Conservation (phyloP, 2,888 invertebrate species). For the Rhagonycha fulva region DNA sequence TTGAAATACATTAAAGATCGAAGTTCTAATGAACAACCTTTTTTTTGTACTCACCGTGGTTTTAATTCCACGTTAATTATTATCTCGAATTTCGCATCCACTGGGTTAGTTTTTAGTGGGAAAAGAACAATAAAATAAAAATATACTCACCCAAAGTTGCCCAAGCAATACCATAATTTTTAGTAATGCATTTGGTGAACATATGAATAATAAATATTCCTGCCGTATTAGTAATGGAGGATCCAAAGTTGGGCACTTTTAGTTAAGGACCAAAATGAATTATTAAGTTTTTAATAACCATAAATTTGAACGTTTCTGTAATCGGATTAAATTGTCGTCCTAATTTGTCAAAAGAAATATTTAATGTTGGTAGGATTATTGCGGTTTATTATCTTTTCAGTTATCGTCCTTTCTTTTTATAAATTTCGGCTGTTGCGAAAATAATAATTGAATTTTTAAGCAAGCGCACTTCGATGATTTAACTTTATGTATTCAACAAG, state of each 20-base stretch:
- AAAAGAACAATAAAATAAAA: not conserved
- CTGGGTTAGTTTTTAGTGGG: not conserved
- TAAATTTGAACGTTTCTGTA: slow-evolving; percentile 4
- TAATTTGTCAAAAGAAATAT: slow-evolving; percentile 11
- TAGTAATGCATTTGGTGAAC: not conserved
- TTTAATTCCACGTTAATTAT: not conserved
- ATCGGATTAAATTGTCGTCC: slow-evolving; percentile 4
- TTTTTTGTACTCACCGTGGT: too few species aligned
- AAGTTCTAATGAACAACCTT: too few species aligned
- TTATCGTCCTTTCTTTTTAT: not conserved
- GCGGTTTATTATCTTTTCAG: not conserved
- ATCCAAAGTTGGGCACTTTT: not conserved
- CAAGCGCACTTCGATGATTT: not conserved
- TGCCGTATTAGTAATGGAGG: not conserved
- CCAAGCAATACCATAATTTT: not conserved
- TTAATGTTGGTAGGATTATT: slow-evolving; percentile 1
- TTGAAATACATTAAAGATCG: too few species aligned
- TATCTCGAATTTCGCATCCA: not conserved
- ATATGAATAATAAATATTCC: not conserved
- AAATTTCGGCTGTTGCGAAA: not conserved
- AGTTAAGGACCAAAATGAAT: not conserved
- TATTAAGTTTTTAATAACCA: slow-evolving; percentile 1
- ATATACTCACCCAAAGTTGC: not conserved
- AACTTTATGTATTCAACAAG: not conserved
- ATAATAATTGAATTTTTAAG: not conserved